These are phyloP conservation scores for Leptatherina wallacei DNA, from an alignment of 2,797 vertebrate species.

Conservation along the genomic window DNA sequence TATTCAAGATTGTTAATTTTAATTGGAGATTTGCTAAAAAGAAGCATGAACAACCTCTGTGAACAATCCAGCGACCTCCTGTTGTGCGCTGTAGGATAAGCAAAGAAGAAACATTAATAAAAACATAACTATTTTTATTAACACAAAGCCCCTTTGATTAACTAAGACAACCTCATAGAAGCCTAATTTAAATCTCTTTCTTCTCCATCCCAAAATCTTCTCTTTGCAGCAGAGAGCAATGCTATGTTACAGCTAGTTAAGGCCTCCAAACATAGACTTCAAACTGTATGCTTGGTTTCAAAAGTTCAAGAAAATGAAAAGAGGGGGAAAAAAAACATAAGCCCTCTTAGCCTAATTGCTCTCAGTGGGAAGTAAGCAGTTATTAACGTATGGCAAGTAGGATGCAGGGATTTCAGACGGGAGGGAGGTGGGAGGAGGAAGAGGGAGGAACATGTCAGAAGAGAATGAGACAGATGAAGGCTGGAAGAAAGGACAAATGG, in stretches of 20 bases:
- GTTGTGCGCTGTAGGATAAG: slow-evolving; percentile 13
- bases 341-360: slow-evolving; percentile 75
- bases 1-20: slow-evolving; percentile 15
- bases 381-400: slow-evolving; percentile 75
- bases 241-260: slow-evolving; percentile 13
- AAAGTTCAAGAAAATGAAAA: slow-evolving; percentile 59
- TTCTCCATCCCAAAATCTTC: slow-evolving; percentile 3
- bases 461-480: slow-evolving; percentile 47
- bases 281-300: slow-evolving; percentile 40
- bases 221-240: slow-evolving; percentile 3
- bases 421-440: slow-evolving; percentile 53
- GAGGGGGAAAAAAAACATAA: slow-evolving; percentile 28
- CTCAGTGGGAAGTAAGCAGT: slow-evolving; percentile 82
- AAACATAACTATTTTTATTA: slow-evolving; percentile 14
- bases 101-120: slow-evolving; percentile 14
- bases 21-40: neutral
- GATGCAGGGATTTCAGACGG: slow-evolving; percentile 68
- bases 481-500: slow-evolving; percentile 19
- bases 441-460: slow-evolving; percentile 46
- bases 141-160: neutral
- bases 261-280: slow-evolving; percentile 37
- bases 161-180: slow-evolving; percentile 5
- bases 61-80: neutral
- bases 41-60: neutral
- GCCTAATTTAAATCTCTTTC: slow-evolving; percentile 7